phyloP scores from a whole-genome alignment of 2,888 invertebrate genomes.

The Heliconius aoede region DNA sequence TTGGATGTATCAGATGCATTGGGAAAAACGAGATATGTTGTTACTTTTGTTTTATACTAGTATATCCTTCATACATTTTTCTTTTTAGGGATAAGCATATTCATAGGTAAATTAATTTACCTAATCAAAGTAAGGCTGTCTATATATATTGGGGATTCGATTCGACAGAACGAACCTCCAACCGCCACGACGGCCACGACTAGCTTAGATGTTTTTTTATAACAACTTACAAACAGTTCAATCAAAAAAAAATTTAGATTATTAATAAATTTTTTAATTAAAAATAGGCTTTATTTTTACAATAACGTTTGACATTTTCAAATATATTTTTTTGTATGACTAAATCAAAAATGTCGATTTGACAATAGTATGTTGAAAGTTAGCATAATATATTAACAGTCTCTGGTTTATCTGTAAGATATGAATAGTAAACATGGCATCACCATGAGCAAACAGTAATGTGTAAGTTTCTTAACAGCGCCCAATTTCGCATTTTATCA shows the following conservation, averaged over 20 bases:
- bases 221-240: too few relatives aligned
- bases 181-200: too few relatives aligned
- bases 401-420: conserved; percentile 28
- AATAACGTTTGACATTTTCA: too few relatives aligned
- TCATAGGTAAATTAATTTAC: background rate
- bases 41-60: background rate
- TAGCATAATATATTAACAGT: background rate
- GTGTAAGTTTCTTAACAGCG: background rate
- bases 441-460: conserved; percentile 31
- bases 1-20: conserved; percentile 6
- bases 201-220: too few relatives aligned
- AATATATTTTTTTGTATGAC: too few relatives aligned
- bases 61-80: background rate
- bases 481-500: conserved; percentile 7
- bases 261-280: too few relatives aligned
- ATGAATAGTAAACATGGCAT: conserved; percentile 29
- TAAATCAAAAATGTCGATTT: conserved; percentile 2
- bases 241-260: too few relatives aligned
- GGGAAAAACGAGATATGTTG: background rate
- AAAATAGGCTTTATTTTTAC: too few relatives aligned
- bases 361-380: conserved; percentile 6
- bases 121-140: background rate
- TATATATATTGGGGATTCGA: too few relatives aligned
- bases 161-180: too few relatives aligned
- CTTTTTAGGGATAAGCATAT: background rate